These are phyloP conservation scores for Tinea semifulvella DNA, from an alignment of 2,888 invertebrate species.

Conservation along the genomic window DNA sequence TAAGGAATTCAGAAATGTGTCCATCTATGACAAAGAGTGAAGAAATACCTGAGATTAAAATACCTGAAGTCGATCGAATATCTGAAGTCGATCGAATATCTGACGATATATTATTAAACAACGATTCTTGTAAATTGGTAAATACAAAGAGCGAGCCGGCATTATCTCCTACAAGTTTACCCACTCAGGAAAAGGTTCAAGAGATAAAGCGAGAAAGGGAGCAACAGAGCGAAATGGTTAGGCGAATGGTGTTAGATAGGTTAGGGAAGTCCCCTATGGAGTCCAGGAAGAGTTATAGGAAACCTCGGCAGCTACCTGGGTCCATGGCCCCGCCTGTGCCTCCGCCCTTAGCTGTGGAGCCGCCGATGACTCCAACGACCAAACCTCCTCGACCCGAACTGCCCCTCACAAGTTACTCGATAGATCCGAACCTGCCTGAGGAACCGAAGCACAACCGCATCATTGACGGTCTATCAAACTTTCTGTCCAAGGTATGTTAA, in stretches of 20 bases:
- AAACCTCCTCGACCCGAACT: slow-evolving; percentile 34
- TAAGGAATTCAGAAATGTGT: not conserved
- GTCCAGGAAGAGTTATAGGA: slow-evolving; percentile 29
- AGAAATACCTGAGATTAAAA: not conserved
- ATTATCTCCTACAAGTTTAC: slow-evolving; percentile 41
- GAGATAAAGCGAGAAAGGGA: slow-evolving; percentile 82
- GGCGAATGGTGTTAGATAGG: slow-evolving; percentile 84
- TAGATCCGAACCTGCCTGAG: slow-evolving; percentile 49
- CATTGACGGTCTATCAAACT: slow-evolving; percentile 69
- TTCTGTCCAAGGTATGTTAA: slow-evolving; percentile 70
- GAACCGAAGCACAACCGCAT: slow-evolving; percentile 28
- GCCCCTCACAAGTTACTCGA: slow-evolving; percentile 32
- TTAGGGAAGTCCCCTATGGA: slow-evolving; percentile 45
- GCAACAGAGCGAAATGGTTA: slow-evolving; percentile 84
- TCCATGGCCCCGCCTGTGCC: slow-evolving; percentile 33
- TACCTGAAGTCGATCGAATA: not conserved
- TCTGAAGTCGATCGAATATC: not conserved
- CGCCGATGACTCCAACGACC: slow-evolving; percentile 23
- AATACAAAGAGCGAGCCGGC: slow-evolving; percentile 39
- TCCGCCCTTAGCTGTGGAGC: slow-evolving; percentile 30
- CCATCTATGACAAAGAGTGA: not conserved
- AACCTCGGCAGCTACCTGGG: slow-evolving; percentile 26
- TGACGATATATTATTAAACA: not conserved
- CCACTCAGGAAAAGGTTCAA: slow-evolving; percentile 73
- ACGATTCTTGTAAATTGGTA: slow-evolving; percentile 23